These are phyloP conservation scores for Drosophila prolongata DNA, from an alignment of 2,888 invertebrate species.

Conservation along the genomic window DNA sequence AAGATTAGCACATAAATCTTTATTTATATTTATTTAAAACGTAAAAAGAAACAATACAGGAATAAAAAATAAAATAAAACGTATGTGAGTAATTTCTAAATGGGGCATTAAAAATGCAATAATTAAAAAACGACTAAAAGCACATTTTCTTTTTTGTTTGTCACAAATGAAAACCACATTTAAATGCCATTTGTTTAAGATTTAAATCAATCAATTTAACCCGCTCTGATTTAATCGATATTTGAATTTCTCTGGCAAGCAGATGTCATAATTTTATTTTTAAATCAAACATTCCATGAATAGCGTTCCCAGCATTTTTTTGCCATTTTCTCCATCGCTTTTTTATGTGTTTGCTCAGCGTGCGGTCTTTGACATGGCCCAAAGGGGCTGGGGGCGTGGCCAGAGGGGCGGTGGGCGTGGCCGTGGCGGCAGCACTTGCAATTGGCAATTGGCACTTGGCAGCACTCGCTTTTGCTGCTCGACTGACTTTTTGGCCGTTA, in stretches of 20 bases:
- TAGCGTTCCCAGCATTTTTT: slow-evolving; percentile 11
- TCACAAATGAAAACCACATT: not conserved
- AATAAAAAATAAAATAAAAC: no score
- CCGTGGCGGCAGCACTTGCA: slow-evolving; percentile 25
- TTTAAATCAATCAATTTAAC: slow-evolving; percentile 5
- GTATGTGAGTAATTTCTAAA: not conserved
- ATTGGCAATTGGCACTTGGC: slow-evolving; percentile 66
- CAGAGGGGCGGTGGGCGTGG: slow-evolving; percentile 21
- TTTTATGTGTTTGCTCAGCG: slow-evolving; percentile 38
- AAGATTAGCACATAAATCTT: not conserved
- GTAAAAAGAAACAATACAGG: not conserved
- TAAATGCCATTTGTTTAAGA: not conserved
- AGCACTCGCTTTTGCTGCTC: slow-evolving; percentile 45
- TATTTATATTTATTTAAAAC: not conserved
- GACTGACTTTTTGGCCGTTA: slow-evolving; percentile 71
- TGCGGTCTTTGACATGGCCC: slow-evolving; percentile 32
- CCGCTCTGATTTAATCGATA: slow-evolving; percentile 3
- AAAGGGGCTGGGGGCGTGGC: slow-evolving; percentile 7
- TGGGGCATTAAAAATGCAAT: not conserved
- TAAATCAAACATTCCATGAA: slow-evolving; percentile 25
- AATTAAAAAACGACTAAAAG: not conserved
- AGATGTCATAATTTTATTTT: slow-evolving; percentile 41
- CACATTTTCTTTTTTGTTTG: not conserved
- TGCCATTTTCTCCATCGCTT: slow-evolving; percentile 3
- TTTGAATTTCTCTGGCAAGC: slow-evolving; percentile 16